Percentiles rank a stretch among this genome's conserved stretches.
Conservation (phyloP, 2,113 vertebrate genomes). For the Toxostoma redivivum region DNA sequence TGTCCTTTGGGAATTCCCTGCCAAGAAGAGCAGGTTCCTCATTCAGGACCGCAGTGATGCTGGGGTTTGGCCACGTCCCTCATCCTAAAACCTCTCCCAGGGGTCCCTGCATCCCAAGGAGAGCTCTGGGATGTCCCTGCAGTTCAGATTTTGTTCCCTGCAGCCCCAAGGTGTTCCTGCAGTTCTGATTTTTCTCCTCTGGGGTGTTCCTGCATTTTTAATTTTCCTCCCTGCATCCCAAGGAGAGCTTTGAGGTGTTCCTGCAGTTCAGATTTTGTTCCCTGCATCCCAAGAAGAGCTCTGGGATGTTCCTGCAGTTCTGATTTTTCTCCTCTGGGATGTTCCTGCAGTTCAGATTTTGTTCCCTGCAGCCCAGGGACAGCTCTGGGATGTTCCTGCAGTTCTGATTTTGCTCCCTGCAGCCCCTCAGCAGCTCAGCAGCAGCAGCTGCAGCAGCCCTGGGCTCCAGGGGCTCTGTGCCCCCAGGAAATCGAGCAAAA, state of each 20-base stretch:
- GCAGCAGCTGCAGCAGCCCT: not conserved
- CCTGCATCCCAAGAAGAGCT: not conserved
- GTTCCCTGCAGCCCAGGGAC: not conserved
- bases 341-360: too few species aligned
- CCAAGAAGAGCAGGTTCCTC: not conserved
- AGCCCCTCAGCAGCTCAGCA: too few species aligned
- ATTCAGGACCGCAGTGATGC: not conserved
- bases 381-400: too few species aligned
- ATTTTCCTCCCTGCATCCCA: too few species aligned
- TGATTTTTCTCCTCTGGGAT: too few species aligned
- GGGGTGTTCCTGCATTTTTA: too few species aligned
- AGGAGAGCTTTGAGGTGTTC: not conserved
- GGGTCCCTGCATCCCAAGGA: not conserved
- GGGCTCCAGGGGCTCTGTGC: not conserved
- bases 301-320: fast-evolving
- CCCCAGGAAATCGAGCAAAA: fast-evolving
- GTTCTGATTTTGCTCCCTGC: too few species aligned
- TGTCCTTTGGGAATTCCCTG: not conserved
- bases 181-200: too few species aligned
- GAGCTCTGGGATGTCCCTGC: not conserved
- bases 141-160: not conserved
- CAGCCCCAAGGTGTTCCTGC: too few species aligned
- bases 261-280: fast-evolving
- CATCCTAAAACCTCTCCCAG: not conserved
- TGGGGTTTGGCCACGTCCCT: too few species aligned